Conservation (phyloP, 1,140 invertebrate genomes). For the Nasonia giraulti region DNA sequence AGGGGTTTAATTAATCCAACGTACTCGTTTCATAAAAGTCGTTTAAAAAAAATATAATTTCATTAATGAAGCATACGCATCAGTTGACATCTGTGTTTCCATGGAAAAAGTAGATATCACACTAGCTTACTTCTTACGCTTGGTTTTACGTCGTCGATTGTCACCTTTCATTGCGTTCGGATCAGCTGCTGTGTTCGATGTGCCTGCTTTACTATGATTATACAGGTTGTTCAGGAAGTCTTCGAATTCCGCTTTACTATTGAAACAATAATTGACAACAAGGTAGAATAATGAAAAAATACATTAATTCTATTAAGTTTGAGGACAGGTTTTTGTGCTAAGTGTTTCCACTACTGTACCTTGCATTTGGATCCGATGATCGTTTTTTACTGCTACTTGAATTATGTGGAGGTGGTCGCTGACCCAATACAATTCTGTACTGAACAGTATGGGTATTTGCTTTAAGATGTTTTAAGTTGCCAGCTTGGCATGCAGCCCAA, state of each 20-base stretch:
- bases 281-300: not conserved
- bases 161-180: constrained; percentile 66
- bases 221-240: constrained; percentile 80
- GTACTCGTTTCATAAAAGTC: not conserved
- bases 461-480: constrained; percentile 85
- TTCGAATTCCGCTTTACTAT: constrained; percentile 78
- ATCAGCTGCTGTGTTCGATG: constrained; percentile 60
- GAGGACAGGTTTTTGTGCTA: not conserved
- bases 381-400: constrained; percentile 63
- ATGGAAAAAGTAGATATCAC: constrained; percentile 35
- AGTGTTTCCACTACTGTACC: constrained; percentile 52
- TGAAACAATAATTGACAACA: constrained; percentile 35
- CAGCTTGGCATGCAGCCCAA: constrained; percentile 94
- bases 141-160: constrained; percentile 71
- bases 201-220: constrained; percentile 70
- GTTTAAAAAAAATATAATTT: constrained; percentile 39
- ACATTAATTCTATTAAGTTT: not conserved
- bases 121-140: constrained; percentile 70
- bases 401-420: constrained; percentile 74
- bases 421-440: constrained; percentile 91
- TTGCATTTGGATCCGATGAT: constrained; percentile 65
- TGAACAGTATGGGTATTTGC: constrained; percentile 94
- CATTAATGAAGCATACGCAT: constrained; percentile 32
- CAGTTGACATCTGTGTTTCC: constrained; percentile 29
- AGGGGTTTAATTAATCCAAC: constrained; percentile 18